phyloP scores from a whole-genome alignment of 2,113 vertebrate species.

The Semicossyphus pulcher region DNA sequence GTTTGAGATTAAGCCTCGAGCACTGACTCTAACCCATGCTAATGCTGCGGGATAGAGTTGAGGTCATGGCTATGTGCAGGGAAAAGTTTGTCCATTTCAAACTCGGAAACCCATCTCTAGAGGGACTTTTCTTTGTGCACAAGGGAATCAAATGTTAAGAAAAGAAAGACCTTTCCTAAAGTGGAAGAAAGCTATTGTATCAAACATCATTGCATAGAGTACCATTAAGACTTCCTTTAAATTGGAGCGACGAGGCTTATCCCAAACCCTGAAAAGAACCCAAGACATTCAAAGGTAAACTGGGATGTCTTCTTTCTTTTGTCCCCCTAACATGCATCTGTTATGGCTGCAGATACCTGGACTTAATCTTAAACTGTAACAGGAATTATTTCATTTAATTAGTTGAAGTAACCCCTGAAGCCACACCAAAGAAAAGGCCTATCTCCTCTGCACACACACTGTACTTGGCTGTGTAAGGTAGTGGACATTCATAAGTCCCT shows the following conservation, averaged over 20 bases:
- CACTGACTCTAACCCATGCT: neutral
- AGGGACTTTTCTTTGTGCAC: neutral
- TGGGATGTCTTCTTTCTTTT: neutral
- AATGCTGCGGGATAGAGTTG: constrained; percentile 1
- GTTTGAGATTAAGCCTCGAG: neutral
- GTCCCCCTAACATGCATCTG: neutral
- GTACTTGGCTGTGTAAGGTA: constrained; percentile 49
- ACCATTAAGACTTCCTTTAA: no score
- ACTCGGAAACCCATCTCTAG: neutral
- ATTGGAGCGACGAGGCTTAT: no score
- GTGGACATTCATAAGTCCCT: constrained; percentile 75
- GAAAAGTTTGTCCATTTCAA: neutral
- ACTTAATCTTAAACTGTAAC: constrained; percentile 16
- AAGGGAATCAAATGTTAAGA: neutral
- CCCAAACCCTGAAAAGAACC: no score
- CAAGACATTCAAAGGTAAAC: neutral
- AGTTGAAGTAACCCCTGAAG: constrained; percentile 8
- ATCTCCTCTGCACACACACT: constrained; percentile 32
- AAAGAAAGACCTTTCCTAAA: neutral
- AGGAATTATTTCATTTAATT: constrained; percentile 30
- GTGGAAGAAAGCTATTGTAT: no score
- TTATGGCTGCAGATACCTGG: neutral
- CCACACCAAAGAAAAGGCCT: constrained; percentile 22
- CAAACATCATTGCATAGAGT: no score
- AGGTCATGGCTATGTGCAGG: neutral